A percentile compares a stretch with the other conserved stretches of the same genome.
These are phyloP conservation scores for Echiichthys vipera DNA, from an alignment of 2,797 vertebrate genomes.

Conservation along the genomic window DNA sequence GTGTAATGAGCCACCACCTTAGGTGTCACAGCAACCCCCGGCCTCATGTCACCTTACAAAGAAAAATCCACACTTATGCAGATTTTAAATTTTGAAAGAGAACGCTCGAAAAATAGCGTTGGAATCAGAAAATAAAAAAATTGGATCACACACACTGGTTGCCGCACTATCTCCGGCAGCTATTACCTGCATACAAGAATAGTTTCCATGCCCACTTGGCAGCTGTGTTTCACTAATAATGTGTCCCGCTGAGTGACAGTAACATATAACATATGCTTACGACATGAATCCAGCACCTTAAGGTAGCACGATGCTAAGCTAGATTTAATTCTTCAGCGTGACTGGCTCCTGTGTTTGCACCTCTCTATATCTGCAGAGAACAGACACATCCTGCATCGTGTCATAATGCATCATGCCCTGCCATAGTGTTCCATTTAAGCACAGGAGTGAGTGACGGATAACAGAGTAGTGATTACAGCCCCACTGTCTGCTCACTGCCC, in stretches of 20 bases:
- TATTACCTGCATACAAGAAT: slow-evolving; percentile 9
- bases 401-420: not conserved
- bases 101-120: not conserved
- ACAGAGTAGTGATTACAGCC: slow-evolving; percentile 4
- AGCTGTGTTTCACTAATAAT: not conserved
- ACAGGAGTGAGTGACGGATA: slow-evolving; percentile 12
- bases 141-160: not conserved
- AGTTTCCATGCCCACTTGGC: not conserved
- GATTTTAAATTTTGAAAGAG: not conserved
- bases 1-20: not conserved
- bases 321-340: not conserved
- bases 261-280: slow-evolving; percentile 6
- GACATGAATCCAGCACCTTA: slow-evolving; percentile 6
- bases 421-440: not conserved
- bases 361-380: not conserved
- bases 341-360: not conserved
- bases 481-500: slow-evolving; percentile 18
- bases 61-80: not conserved
- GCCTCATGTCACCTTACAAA: not conserved
- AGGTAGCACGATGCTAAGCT: not conserved
- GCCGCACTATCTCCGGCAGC: not conserved
- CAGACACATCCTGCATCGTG: not conserved
- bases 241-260: slow-evolving; percentile 3
- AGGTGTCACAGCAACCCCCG: not conserved
- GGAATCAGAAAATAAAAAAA: not conserved